Evolutionary conservation across 2,797 vertebrate genomes (phyloP), one percentile per base, ranked within the genome.

Genomic region (Alfaro cultratus): DNA sequence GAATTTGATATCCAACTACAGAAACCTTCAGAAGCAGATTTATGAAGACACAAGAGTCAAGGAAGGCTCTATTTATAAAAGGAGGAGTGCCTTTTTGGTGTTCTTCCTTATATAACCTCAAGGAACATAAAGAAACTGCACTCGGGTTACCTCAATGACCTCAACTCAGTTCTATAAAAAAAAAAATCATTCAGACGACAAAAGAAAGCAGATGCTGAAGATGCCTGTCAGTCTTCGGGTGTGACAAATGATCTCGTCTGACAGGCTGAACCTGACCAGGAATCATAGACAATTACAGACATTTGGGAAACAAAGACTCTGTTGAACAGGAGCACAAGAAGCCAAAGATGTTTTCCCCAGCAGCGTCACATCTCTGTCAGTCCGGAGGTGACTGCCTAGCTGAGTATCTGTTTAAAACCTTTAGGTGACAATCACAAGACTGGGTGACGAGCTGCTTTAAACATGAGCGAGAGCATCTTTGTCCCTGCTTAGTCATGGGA

Each of bases 241-340:
- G n/a, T 36, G 5, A 68, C 72, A 26, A 72, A 43, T 45, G 47
- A 36, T 83, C 87, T 86, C 45, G 87, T 88, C 80, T 0, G 70
- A 94, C 92, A 8, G 80, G 93, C 23, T 55, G 70, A 89, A 92
- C 92, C 88, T 78, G 91, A 89, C 26, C 0, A 75, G 79, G 70
- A 87, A 81, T 75, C 70, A 9, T 34, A 39, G 53, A 76, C 4
- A 6, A 45, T 67, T 60, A 71, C 55, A 36, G 36, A 76, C 57
- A 29, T 76, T 79, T 11, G 0, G 36, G 8, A 47, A 47, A 80
- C 85, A 76, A 74, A 81, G 80, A 73, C 43, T 36, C 67, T 53
- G 15, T 49, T 26, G 31, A 74, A 79, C 60, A 34, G 16, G 31
- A 64, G 18, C 15, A 64, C 60, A 18, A 67, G 18, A 39, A 39